phyloP scores from a whole-genome alignment of 2,113 vertebrate species.

The Apteryx mantelli region DNA sequence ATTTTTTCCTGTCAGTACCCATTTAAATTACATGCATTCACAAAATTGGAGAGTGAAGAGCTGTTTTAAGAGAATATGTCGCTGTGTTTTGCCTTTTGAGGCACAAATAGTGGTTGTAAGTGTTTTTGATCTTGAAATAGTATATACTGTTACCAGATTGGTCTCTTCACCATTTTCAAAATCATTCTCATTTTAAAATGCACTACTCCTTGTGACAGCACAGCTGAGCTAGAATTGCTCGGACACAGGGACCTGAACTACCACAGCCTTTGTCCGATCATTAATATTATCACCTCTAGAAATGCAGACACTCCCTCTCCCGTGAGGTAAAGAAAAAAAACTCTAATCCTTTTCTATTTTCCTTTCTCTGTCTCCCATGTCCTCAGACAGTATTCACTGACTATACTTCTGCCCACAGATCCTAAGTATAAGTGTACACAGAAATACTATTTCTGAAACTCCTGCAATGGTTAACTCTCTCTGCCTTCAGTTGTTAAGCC shows the following conservation, averaged over 20 bases:
- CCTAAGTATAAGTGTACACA: not conserved
- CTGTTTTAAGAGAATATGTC: not conserved
- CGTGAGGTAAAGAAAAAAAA: not conserved
- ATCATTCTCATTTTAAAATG: not conserved
- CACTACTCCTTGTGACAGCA: not conserved
- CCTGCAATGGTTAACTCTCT: not conserved
- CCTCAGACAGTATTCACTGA: not conserved
- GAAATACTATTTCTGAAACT: not conserved
- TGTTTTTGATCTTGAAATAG: not conserved
- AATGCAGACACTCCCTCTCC: not conserved
- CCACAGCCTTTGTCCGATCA: not conserved
- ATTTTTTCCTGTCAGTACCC: not conserved
- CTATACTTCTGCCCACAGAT: not conserved
- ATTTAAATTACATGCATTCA: not conserved
- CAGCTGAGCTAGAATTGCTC: not conserved
- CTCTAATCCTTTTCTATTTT: not conserved
- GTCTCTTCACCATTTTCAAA: not conserved
- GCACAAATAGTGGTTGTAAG: not conserved
- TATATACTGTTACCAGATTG: not conserved
- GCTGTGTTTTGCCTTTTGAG: not conserved
- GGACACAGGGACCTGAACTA: not conserved
- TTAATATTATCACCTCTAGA: not conserved
- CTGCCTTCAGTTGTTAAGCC: not conserved
- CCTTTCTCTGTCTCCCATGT: not conserved
- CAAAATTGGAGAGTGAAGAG: not conserved